Base-by-base conservation (phyloP, 2,888 invertebrate genomes). In the Eurois occulta region DNA sequence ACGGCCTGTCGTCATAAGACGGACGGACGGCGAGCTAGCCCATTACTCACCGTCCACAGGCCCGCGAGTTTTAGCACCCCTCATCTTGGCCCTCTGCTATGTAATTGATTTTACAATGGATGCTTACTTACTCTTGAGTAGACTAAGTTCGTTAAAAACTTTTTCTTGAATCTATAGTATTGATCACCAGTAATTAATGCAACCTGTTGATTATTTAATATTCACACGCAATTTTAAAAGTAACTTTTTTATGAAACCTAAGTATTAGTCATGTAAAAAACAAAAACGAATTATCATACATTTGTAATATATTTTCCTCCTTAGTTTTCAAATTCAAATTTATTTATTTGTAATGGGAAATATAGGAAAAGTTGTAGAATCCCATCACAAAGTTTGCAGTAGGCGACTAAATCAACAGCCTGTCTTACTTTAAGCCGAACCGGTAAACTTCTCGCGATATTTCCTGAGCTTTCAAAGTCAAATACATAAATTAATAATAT, bases 361-460 rank as follows among this genome's bases (percentile, higher is more conserved):
- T 32, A 46, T 10, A 41, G 1, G 8, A 2, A 32, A 32, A 55
- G 32, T 11, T 60, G 58, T 71, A 60, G 24, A 71, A 71, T 46
- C 6, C 24, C 18, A 6, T n/a, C 43, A 24, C 35, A 46, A 62
- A 71, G 28, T 43, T 71, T n/a, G 41, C 24, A 46, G 41, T 18
- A 46, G 64, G 43, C 35, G 41, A 71, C 13, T 35, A 43, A 58
- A 32, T 24, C 41, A 35, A 46, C 64, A 35, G 35, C n/a, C 43
- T 62, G 32, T 18, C 46, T 64, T 46, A 64, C 46, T 11, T 72
- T n/a, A 72, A 65, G 35, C 21, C 46, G 52, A 69, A 24, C 38
- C 24, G 38, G 48, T 48, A 66, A 72, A 72, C 48, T 48, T n/a
- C 46, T 28, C 28, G 21, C 21, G 11, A 38, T 4, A 64, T 48